Percentiles rank a stretch among this genome's conserved stretches.
Conservation (phyloP, 2,797 vertebrate genomes). For the Triplophysa yarkandensis region DNA sequence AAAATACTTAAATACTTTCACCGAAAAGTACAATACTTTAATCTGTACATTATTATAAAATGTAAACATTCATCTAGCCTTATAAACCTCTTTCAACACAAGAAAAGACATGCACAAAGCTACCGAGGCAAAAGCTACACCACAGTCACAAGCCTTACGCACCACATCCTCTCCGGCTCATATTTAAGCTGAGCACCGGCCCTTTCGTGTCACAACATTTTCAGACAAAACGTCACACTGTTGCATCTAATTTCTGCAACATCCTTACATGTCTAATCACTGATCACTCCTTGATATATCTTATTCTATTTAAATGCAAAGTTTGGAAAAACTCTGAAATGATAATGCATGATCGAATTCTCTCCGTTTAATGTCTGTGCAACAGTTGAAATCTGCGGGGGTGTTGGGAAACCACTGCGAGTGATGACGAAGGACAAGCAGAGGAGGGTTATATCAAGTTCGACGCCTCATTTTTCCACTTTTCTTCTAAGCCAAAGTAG, state of each 20-base stretch:
- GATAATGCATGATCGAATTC: not conserved
- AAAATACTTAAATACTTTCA: no score
- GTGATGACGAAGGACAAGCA: conserved; percentile 7
- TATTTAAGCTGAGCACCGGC: not conserved
- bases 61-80: not conserved
- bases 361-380: not conserved
- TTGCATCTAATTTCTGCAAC: not conserved
- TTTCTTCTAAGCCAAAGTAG: conserved; percentile 29
- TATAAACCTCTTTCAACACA: not conserved
- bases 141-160: not conserved
- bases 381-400: not conserved
- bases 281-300: not conserved
- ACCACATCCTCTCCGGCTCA: conserved; percentile 4
- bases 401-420: not conserved
- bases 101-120: not conserved
- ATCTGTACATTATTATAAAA: no score
- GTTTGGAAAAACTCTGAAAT: not conserved
- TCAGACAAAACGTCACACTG: not conserved
- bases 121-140: not conserved
- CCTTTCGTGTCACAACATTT: not conserved
- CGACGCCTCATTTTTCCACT: not conserved
- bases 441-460: conserved; percentile 2
- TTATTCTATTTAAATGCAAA: not conserved
- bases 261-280: not conserved
- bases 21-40: no score